Evolutionary conservation across 2,888 invertebrate genomes (phyloP), one percentile per base, ranked within the genome.

Genomic region (Dicycla oo): DNA sequence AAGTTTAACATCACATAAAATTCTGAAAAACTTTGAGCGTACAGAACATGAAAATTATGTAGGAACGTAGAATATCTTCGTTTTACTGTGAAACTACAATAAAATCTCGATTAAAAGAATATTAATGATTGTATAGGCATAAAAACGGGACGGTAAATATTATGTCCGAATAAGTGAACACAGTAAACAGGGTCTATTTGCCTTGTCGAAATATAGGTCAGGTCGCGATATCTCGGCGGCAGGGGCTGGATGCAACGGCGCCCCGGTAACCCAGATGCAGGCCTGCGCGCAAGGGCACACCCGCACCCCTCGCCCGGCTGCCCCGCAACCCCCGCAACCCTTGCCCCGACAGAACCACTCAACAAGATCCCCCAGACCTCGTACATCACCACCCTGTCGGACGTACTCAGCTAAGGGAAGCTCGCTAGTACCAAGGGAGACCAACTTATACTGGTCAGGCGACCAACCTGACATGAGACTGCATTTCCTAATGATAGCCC

Each of bases 191-290:
- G 75, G 63, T 65, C 45, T 86, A 89, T 89, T 90, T 90, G 86
- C 79, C 84, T 82, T 79, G 84, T 86, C 75, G 82, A 86, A 86
- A 94, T 92, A 89, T 94, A 91, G 95, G 95, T 94, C 94, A 93
- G 93, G 92, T 89, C 91, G 85, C 86, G 87, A 86, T 87, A 90
- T 88, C 90, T 86, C 87, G 75, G 65, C 30, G 78, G 80, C 61
- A 78, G 83, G 79, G 83, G 87, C 85, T 86, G 91, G 93, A 90
- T 95, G 95, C 94, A 94, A 78, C 86, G 88, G 75, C 86, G 92
- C 80, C 93, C 94, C 71, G 90, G 88, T 95, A 88, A 95, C 95
- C 95, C 86, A 95, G 87, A 90, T 95, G 90, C 88, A 88, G 77
- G 85, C n/a, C n/a, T n/a, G n/a, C 69, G 73, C 75, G 64, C 91